A percentile compares a stretch with the other conserved stretches of the same genome.
phyloP scores from a whole-genome alignment of 2,797 vertebrate genomes.

The Streptopelia turtur region DNA sequence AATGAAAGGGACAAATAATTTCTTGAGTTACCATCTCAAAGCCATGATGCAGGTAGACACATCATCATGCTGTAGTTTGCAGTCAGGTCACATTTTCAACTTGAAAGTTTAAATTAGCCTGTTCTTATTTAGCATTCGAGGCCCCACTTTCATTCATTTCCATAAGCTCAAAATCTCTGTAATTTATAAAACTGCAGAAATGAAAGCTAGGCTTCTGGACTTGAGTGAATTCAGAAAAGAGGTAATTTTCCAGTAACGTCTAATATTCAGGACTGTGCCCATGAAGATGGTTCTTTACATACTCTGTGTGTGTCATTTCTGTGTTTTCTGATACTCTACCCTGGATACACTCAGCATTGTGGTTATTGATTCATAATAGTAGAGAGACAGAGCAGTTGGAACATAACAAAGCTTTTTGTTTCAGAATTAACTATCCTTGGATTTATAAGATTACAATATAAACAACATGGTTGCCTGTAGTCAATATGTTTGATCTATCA shows the following conservation, averaged over 20 bases:
- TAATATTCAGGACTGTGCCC: background rate
- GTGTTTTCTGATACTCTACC: background rate
- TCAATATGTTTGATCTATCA: background rate
- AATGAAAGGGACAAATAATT: background rate
- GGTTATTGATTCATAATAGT: background rate
- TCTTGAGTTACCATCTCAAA: slow-evolving; percentile 2
- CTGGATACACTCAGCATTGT: background rate
- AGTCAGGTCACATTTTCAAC: background rate
- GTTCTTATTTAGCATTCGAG: background rate
- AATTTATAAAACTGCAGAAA: background rate
- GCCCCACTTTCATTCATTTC: background rate
- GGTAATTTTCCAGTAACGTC: background rate
- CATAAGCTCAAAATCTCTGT: background rate
- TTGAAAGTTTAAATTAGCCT: background rate
- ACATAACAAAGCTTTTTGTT: background rate
- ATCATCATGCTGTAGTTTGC: background rate
- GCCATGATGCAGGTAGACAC: background rate
- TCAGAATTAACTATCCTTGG: background rate
- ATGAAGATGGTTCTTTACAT: background rate
- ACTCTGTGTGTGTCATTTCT: background rate
- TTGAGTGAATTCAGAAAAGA: background rate
- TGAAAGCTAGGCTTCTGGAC: background rate
- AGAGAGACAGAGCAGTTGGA: background rate
- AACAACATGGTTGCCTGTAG: background rate
- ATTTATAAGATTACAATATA: background rate